Evolutionary conservation across 1,140 invertebrate genomes (phyloP).

Genomic region (Drosophila kanapiae): DNA sequence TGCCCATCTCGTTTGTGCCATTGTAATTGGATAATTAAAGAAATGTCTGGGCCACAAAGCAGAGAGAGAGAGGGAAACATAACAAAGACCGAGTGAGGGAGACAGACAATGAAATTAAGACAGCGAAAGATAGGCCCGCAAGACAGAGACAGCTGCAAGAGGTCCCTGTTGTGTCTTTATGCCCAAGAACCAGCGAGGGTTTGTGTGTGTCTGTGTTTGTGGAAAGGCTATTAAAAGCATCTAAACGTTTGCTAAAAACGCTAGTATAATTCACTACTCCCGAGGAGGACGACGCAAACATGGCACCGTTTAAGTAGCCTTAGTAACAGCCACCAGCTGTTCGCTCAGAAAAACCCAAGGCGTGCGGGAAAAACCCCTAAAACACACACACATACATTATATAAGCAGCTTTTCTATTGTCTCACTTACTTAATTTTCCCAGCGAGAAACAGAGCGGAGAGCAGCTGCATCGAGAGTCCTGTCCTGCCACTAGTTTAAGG

Average conservation of each 20-base stretch:
- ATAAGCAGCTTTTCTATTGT: conserved; percentile 49
- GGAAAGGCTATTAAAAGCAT: conserved; percentile 75
- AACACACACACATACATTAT: conserved; percentile 24
- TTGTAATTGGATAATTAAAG: conserved; percentile 84
- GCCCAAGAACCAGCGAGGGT: conserved; percentile 1
- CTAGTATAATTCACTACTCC: conserved; percentile 68
- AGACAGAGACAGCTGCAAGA: conserved; percentile 48
- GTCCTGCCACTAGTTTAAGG: conserved; percentile 14
- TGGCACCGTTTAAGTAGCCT: conserved; percentile 46
- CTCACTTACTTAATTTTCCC: conserved; percentile 48
- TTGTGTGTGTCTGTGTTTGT: conserved; percentile 23
- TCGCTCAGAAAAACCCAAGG: conserved; percentile 12
- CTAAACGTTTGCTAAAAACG: conserved; percentile 79
- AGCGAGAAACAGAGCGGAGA: conserved; percentile 13
- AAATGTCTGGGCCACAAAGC: conserved; percentile 61
- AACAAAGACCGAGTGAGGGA: conserved; percentile 20
- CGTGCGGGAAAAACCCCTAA: conserved; percentile 15
- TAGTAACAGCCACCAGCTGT: conserved; percentile 48
- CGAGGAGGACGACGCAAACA: conserved; percentile 11
- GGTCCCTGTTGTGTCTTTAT: conserved; percentile 28
- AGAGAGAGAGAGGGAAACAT: conserved; percentile 21
- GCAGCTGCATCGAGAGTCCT: conserved; percentile 24
- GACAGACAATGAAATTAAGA: conserved; percentile 37
- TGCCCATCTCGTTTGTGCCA: conserved; percentile 53
- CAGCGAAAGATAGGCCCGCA: background rate